These are phyloP conservation scores for Mixornis gularis DNA, from an alignment of 2,113 vertebrate species.

Conservation along the genomic window DNA sequence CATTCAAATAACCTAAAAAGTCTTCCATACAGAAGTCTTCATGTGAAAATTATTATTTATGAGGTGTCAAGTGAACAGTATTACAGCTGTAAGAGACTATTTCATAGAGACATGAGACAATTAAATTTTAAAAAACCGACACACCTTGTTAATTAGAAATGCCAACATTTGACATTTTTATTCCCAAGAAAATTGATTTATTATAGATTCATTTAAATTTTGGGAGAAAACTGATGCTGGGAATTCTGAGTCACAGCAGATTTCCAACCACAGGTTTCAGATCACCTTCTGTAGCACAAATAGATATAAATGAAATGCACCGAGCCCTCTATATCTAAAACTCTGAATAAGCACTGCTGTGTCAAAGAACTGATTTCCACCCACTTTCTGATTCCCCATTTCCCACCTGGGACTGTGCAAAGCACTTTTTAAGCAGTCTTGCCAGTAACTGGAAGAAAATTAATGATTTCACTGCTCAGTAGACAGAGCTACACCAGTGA, in stretches of 20 bases:
- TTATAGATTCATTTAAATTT: not conserved
- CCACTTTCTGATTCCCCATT: not conserved
- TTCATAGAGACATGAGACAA: not conserved
- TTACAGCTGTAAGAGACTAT: not conserved
- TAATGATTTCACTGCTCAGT: not conserved
- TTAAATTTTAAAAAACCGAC: not conserved
- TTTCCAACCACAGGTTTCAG: not conserved
- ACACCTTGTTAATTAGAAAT: not conserved
- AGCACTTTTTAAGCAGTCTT: not conserved
- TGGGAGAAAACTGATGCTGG: not conserved
- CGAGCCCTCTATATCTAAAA: not conserved
- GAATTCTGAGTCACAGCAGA: not conserved
- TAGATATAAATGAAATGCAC: not conserved
- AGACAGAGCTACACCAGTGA: not conserved
- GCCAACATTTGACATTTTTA: conserved; percentile 15
- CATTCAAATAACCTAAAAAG: not conserved
- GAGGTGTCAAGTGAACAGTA: not conserved
- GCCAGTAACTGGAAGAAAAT: not conserved
- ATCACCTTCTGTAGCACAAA: not conserved
- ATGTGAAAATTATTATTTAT: conserved; percentile 42
- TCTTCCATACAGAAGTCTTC: not conserved
- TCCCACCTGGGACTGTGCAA: not conserved
- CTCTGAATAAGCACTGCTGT: not conserved
- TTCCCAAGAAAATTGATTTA: conserved; percentile 6
- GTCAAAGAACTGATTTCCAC: not conserved